These are phyloP conservation scores for Hippopotamus amphibius DNA, from an alignment of 2,113 vertebrate genomes.

Conservation along the genomic window DNA sequence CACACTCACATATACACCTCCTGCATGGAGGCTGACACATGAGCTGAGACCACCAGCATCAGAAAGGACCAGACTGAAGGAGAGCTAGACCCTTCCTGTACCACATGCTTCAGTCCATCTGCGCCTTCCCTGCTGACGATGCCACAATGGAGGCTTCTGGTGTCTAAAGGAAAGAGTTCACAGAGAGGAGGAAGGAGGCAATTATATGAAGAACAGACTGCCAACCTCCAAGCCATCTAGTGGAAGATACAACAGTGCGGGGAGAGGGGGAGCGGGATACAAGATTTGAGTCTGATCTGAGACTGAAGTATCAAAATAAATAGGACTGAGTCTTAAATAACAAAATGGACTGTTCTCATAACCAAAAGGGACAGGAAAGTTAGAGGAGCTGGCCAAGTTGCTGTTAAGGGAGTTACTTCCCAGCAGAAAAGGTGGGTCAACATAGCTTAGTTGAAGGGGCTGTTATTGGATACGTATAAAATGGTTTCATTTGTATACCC, in stretches of 20 bases:
- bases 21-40: background rate
- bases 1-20: background rate
- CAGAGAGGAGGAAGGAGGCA: background rate
- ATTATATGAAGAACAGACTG: background rate
- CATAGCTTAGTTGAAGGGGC: background rate
- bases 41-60: background rate
- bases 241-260: background rate
- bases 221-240: background rate
- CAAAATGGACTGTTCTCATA: background rate
- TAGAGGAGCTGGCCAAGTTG: background rate
- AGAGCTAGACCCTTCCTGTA: background rate
- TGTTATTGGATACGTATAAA: constrained; percentile 23
- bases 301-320: constrained; percentile 3
- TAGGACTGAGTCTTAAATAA: background rate
- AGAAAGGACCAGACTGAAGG: background rate
- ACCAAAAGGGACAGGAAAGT: constrained; percentile 6
- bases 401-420: background rate
- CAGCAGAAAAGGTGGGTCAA: constrained; percentile 6
- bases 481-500: constrained; percentile 15
- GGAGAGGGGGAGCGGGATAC: background rate
- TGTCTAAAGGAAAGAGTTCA: background rate
- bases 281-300: background rate
- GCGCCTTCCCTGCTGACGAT: background rate
- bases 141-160: accelerated
- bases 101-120: background rate